Percentiles rank a stretch among this genome's conserved stretches.
These are phyloP conservation scores for Dryobates pubescens DNA, from an alignment of 2,797 vertebrate genomes.

Conservation along the genomic window DNA sequence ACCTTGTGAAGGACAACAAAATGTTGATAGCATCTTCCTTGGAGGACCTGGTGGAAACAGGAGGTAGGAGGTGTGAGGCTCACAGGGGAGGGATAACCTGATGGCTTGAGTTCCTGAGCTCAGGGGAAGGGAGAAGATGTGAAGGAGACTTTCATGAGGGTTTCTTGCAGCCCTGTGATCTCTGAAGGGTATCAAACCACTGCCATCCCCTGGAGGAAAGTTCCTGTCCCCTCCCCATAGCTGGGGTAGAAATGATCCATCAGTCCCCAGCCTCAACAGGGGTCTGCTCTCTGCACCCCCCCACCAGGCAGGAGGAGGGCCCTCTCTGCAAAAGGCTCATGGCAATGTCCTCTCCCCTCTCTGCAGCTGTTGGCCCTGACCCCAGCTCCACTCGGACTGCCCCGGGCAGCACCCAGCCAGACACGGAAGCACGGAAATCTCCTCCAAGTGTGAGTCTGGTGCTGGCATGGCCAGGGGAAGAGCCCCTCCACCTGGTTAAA, in stretches of 20 bases:
- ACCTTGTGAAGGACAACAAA: slow-evolving; percentile 92
- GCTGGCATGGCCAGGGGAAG: background rate
- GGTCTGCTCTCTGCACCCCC: background rate
- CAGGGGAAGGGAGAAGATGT: background rate
- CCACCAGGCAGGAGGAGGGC: background rate
- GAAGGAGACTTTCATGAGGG: background rate
- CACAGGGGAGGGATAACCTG: background rate
- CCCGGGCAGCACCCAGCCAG: background rate
- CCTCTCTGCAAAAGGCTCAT: background rate
- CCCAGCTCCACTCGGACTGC: background rate
- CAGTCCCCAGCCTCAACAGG: rapidly evolving
- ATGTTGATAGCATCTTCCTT: slow-evolving; percentile 79
- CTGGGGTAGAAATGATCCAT: background rate
- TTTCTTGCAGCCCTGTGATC: background rate
- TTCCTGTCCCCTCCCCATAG: background rate
- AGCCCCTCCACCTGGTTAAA: background rate
- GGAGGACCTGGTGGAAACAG: slow-evolving; percentile 76
- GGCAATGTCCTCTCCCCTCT: background rate
- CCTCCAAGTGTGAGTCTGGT: slow-evolving; percentile 77
- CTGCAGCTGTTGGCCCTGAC: slow-evolving; percentile 48
- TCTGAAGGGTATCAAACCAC: background rate
- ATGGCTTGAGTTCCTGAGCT: background rate
- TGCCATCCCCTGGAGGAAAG: background rate
- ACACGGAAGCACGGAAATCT: slow-evolving; percentile 51
- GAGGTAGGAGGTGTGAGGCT: slow-evolving; percentile 74